phyloP scores from a whole-genome alignment of 2,113 vertebrate species.

The Speoplatyrhinus poulsoni region DNA sequence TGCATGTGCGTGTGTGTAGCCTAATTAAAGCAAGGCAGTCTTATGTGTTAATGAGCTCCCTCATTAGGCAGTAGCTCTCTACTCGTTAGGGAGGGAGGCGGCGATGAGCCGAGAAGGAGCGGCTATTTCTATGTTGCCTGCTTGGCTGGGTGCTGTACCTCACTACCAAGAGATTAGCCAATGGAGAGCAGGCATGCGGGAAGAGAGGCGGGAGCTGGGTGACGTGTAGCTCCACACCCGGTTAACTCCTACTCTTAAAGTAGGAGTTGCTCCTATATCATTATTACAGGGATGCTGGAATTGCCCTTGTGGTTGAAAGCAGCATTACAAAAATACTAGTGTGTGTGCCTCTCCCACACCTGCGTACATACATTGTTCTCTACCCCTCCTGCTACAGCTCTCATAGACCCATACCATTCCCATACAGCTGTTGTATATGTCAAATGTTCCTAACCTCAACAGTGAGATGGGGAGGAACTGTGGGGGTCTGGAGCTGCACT shows the following conservation, averaged over 20 bases:
- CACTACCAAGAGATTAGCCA: conserved; percentile 59
- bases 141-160: conserved; percentile 69
- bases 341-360: no score
- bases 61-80: conserved; percentile 81
- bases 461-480: no score
- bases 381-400: no score
- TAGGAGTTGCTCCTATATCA: no score
- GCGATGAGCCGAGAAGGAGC: conserved; percentile 53
- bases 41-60: conserved; percentile 89
- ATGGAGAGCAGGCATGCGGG: conserved; percentile 23
- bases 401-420: no score
- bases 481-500: no score
- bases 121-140: conserved; percentile 67
- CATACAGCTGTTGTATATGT: no score
- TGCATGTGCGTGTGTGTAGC: conserved; percentile 51
- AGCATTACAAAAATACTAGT: no score
- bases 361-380: no score
- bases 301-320: no score
- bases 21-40: conserved; percentile 90
- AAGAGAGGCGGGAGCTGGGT: conserved; percentile 15
- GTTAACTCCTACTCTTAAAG: conserved; percentile 2
- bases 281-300: no score
- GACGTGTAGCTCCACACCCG: conserved; percentile 14
- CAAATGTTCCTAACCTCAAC: no score
- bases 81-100: conserved; percentile 81